phyloP scores from a whole-genome alignment of 2,113 vertebrate genomes.

The Lophochroa leadbeateri region DNA sequence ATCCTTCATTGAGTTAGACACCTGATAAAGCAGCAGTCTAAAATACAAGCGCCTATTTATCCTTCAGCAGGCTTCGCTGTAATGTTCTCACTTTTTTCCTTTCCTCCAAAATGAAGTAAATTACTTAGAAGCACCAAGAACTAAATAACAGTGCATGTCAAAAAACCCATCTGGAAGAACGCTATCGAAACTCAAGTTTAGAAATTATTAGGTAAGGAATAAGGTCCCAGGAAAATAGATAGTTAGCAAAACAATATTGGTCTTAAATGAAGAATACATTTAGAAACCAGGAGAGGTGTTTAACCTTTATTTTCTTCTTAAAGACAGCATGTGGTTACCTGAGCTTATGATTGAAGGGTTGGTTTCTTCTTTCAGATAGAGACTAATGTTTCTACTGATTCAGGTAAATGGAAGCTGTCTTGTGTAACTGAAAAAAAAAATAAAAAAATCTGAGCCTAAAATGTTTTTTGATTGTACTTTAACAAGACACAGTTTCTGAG shows the following conservation, averaged over 20 bases:
- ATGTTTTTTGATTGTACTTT: slow-evolving; percentile 23
- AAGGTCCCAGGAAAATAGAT: neutral
- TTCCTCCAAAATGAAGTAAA: neutral
- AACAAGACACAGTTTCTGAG: neutral
- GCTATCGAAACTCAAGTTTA: neutral
- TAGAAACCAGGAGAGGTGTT: neutral
- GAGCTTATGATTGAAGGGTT: neutral
- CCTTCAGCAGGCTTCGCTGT: neutral
- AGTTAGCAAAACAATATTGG: neutral
- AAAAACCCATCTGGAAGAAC: neutral
- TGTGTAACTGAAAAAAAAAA: neutral
- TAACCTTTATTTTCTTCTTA: neutral
- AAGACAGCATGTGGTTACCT: neutral
- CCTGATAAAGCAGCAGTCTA: neutral
- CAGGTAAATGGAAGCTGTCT: slow-evolving; percentile 1
- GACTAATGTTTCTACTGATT: neutral
- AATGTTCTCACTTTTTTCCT: neutral
- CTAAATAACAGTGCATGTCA: neutral
- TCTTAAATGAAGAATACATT: neutral
- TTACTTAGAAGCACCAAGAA: neutral
- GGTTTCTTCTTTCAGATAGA: neutral
- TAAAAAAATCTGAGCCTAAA: neutral
- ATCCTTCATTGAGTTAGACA: neutral
- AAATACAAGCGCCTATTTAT: neutral
- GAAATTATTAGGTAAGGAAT: neutral